phyloP scores from a whole-genome alignment of 2,888 invertebrate species.

The Monopis laevigella region DNA sequence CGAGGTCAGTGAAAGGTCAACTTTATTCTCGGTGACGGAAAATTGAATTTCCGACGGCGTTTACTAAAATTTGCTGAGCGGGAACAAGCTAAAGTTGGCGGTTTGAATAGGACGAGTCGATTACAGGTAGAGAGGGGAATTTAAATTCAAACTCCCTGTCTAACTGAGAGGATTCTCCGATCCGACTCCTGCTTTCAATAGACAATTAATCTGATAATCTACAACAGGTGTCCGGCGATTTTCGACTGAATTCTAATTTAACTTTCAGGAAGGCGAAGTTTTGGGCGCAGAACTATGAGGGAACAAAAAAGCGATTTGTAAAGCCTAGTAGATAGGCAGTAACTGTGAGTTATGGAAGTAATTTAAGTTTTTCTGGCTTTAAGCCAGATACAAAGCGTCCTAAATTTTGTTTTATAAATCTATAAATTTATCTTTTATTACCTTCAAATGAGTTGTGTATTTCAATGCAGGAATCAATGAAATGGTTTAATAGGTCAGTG shows the following conservation, averaged over 20 bases:
- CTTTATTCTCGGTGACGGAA: not conserved
- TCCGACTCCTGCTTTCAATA: slow-evolving; percentile 8
- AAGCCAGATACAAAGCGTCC: slow-evolving; percentile 1
- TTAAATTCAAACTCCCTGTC: slow-evolving; percentile 8
- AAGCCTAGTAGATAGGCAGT: slow-evolving; percentile 7
- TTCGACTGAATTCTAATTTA: slow-evolving; percentile 8
- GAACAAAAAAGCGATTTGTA: slow-evolving; percentile 8
- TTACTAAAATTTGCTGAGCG: slow-evolving; percentile 2
- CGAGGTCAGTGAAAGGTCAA: slow-evolving; percentile 3
- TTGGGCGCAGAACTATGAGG: not conserved
- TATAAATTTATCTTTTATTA: slow-evolving; percentile 9
- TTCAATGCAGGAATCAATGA: too few species aligned
- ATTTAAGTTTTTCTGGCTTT: slow-evolving; percentile 11
- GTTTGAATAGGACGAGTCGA: slow-evolving; percentile 4
- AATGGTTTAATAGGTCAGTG: too few species aligned
- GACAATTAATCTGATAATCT: slow-evolving; percentile 11
- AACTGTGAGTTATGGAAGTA: slow-evolving; percentile 11
- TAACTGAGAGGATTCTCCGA: slow-evolving; percentile 7
- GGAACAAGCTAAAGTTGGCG: slow-evolving; percentile 6
- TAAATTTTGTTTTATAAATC: slow-evolving; percentile 1
- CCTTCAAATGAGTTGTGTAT: too few species aligned
- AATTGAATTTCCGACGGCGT: slow-evolving; percentile 9
- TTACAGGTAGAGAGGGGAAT: slow-evolving; percentile 8
- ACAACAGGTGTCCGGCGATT: slow-evolving; percentile 6
- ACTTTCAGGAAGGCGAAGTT: slow-evolving; percentile 3